Percentiles rank a stretch among this genome's conserved stretches.
phyloP scores from a whole-genome alignment of 2,797 vertebrate genomes.

The Diplodus sargus region DNA sequence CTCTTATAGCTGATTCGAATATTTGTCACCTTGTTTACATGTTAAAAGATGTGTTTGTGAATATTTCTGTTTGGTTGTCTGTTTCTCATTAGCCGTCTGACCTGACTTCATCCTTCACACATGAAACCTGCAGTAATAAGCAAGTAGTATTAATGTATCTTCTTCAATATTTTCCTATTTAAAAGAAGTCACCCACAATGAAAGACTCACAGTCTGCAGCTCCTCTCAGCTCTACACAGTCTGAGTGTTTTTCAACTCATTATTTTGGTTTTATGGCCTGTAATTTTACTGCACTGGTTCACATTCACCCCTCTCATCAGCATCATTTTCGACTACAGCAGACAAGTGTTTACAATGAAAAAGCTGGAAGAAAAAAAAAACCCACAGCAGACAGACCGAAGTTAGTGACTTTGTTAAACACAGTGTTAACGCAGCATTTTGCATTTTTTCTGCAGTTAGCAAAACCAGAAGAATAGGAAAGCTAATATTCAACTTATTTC shows the following conservation, averaged over 20 bases:
- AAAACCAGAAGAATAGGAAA: too few species aligned
- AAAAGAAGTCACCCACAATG: too few species aligned
- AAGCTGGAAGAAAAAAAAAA: background rate
- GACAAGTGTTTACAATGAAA: background rate
- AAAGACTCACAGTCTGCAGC: too few species aligned
- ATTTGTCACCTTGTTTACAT: background rate
- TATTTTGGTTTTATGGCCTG: background rate
- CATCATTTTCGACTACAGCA: background rate
- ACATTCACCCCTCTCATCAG: background rate
- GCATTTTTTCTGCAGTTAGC: background rate
- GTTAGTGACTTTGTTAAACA: background rate
- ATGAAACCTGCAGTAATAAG: too few species aligned
- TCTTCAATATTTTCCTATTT: too few species aligned
- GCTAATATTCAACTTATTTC: too few species aligned
- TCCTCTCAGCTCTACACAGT: background rate
- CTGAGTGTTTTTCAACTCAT: background rate
- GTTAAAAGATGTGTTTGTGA: constrained; percentile 11
- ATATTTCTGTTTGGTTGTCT: background rate
- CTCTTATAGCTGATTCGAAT: background rate
- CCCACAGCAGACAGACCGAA: background rate
- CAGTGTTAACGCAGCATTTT: background rate
- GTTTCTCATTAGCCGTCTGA: background rate
- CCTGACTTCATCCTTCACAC: too few species aligned
- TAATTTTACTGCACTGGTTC: background rate
- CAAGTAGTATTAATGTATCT: too few species aligned